Percentiles rank a stretch among this genome's conserved stretches.
Conservation (phyloP, 2,113 vertebrate species). For the Bos javanicus region DNA sequence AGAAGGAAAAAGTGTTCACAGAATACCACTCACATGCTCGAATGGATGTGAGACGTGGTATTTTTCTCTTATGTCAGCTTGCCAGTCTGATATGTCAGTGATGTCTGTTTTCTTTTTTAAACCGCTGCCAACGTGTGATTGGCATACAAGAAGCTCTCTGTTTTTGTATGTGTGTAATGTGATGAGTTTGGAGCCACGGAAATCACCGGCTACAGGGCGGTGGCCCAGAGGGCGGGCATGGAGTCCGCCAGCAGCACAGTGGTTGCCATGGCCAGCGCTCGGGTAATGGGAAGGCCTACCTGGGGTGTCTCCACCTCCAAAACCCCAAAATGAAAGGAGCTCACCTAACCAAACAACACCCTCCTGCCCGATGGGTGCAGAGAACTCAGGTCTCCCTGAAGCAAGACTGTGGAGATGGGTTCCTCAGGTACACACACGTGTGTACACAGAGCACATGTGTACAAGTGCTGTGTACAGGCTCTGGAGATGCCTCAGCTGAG, state of each 20-base stretch:
- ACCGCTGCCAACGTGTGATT: too few relatives aligned
- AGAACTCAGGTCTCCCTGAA: neutral
- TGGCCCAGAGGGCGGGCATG: neutral
- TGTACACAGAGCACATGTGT: rapidly evolving
- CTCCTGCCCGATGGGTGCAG: neutral
- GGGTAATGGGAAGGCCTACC: neutral
- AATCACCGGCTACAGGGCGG: rapidly evolving
- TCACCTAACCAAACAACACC: neutral
- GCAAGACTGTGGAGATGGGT: neutral
- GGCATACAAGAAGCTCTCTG: rapidly evolving
- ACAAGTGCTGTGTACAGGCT: too few relatives aligned
- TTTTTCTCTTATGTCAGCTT: neutral
- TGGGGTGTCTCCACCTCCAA: neutral
- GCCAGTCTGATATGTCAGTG: neutral
- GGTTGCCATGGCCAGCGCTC: rapidly evolving
- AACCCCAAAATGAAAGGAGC: neutral
- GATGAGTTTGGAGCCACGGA: neutral
- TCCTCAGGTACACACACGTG: rapidly evolving
- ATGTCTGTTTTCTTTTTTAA: neutral
- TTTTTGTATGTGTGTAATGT: rapidly evolving
- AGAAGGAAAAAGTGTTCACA: neutral
- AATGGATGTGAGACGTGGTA: neutral
- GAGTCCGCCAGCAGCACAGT: neutral
- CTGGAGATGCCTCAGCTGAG: neutral
- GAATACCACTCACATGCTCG: neutral